phyloP scores from a whole-genome alignment of 2,797 vertebrate genomes.

The Pseudocheirus occidentalis region DNA sequence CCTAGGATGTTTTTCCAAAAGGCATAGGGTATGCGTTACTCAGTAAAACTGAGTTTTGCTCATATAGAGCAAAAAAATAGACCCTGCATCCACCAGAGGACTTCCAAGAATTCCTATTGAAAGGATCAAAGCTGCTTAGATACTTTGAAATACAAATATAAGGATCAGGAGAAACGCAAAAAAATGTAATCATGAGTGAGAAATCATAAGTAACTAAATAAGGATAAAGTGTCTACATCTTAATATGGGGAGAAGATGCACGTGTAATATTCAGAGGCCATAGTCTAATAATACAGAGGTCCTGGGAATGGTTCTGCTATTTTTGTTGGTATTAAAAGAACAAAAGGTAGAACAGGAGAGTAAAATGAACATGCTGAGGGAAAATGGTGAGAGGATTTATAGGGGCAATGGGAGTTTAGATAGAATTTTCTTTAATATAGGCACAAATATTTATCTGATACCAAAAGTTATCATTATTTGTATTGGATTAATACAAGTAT shows the following conservation, averaged over 20 bases:
- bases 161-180: background rate
- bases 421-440: background rate
- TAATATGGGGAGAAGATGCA: background rate
- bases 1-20: background rate
- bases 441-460: background rate
- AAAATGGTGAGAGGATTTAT: background rate
- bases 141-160: background rate
- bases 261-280: background rate
- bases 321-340: background rate
- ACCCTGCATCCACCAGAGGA: background rate
- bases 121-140: background rate
- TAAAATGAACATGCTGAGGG: background rate
- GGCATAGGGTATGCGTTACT: background rate
- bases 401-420: background rate
- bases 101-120: background rate
- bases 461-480: background rate
- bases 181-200: background rate
- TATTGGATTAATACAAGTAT: background rate
- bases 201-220: background rate
- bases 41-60: background rate
- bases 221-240: background rate
- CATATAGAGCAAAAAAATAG: background rate
- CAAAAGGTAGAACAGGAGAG: background rate
- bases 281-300: background rate
- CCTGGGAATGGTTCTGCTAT: background rate